phyloP scores from a whole-genome alignment of 2,797 vertebrate genomes.

The Hippocampus kuda region DNA sequence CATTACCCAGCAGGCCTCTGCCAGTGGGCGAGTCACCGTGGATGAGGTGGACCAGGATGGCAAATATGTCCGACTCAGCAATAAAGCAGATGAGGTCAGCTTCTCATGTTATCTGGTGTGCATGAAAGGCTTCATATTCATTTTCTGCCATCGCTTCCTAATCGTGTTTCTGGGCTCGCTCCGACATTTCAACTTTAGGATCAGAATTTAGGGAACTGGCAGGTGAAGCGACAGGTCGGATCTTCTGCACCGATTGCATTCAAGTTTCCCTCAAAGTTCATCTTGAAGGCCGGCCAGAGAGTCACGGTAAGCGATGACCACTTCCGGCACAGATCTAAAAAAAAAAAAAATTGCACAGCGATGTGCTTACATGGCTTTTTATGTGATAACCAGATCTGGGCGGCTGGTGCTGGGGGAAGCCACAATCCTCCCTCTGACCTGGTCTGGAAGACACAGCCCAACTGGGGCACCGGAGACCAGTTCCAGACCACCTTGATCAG shows the following conservation, averaged over 20 bases:
- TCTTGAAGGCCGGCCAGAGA: constrained; percentile 80
- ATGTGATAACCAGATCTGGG: constrained; percentile 76
- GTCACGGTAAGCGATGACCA: constrained; percentile 74
- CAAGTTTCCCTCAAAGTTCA: constrained; percentile 87
- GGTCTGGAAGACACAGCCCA: constrained; percentile 85
- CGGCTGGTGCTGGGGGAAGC: constrained; percentile 72
- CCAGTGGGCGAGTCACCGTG: constrained; percentile 84
- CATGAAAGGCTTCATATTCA: no score
- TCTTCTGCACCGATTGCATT: constrained; percentile 70
- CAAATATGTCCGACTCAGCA: constrained; percentile 84
- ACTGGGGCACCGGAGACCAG: constrained; percentile 86
- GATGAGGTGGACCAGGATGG: constrained; percentile 92
- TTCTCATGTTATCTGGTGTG: background rate
- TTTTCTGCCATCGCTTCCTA: background rate
- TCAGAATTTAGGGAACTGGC: constrained; percentile 89
- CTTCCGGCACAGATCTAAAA: background rate
- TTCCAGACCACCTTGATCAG: constrained; percentile 84
- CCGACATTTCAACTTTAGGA: constrained; percentile 63
- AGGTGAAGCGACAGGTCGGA: constrained; percentile 87
- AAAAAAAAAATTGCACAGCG: background rate
- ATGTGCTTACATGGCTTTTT: background rate
- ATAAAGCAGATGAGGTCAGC: constrained; percentile 86
- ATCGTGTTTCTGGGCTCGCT: background rate
- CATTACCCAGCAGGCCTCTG: constrained; percentile 87
- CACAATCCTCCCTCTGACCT: constrained; percentile 86